These are phyloP conservation scores for Pammene fasciana DNA, from an alignment of 2,888 invertebrate genomes.

Conservation along the genomic window DNA sequence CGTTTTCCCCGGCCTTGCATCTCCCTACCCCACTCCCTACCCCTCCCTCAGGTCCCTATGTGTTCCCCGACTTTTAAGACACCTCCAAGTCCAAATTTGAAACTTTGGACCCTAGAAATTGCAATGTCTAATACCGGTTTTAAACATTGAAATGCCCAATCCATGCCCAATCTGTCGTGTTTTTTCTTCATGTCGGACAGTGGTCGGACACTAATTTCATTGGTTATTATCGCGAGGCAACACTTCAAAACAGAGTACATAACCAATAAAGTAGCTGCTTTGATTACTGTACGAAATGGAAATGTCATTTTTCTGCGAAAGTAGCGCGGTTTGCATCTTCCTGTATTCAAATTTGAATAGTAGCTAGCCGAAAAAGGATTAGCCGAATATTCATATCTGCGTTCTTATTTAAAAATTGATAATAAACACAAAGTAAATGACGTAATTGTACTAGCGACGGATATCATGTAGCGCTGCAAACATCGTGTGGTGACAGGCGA, in stretches of 20 bases:
- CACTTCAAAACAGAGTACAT: not conserved
- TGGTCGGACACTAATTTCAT: not conserved
- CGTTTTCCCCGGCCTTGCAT: no score
- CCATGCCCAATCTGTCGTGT: no score
- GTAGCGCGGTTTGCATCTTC: slow-evolving; percentile 61
- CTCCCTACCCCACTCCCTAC: no score
- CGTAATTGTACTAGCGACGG: slow-evolving; percentile 15
- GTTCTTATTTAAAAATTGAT: not conserved
- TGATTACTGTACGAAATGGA: not conserved
- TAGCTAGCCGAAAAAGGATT: slow-evolving; percentile 41
- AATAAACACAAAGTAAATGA: not conserved
- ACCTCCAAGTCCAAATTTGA: no score
- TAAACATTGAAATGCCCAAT: no score
- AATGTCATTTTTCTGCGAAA: slow-evolving; percentile 60
- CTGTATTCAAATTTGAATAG: slow-evolving; percentile 61
- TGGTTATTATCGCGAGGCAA: not conserved
- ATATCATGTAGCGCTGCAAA: slow-evolving; percentile 32
- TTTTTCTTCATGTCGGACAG: no score
- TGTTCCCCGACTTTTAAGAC: no score
- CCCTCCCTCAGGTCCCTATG: no score
- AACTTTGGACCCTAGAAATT: no score
- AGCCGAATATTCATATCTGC: slow-evolving; percentile 22
- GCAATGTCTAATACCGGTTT: no score
- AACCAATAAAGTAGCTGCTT: slow-evolving; percentile 1
- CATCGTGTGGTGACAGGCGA: slow-evolving; percentile 34